These are phyloP conservation scores for Helleia helle DNA, from an alignment of 2,888 invertebrate species.

Conservation along the genomic window DNA sequence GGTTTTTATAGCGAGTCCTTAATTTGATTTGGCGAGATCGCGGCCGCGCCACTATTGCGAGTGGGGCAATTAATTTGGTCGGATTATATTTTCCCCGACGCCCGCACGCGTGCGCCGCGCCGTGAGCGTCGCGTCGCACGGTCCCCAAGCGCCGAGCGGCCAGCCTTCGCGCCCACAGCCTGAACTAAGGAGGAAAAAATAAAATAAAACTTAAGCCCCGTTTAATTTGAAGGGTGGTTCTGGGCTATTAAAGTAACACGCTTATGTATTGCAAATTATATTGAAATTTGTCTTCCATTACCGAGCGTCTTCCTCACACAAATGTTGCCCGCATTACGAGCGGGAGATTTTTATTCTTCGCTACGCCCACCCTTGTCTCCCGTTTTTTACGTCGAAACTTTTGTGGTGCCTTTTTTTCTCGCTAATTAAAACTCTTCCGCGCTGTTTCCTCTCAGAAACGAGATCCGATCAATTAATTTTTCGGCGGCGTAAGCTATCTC, in stretches of 20 bases:
- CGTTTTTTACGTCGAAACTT: conserved; percentile 68
- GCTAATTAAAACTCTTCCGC: conserved; percentile 74
- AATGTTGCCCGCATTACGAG: conserved; percentile 73
- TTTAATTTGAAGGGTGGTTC: conserved; percentile 76
- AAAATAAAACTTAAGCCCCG: conserved; percentile 74
- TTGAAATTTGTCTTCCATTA: conserved; percentile 76
- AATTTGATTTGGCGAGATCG: conserved; percentile 75
- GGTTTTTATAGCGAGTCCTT: conserved; percentile 74
- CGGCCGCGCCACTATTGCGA: conserved; percentile 67
- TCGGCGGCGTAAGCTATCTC: conserved; percentile 63
- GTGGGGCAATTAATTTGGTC: conserved; percentile 72
- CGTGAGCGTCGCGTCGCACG: conserved; percentile 25
- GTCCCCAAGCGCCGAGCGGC: conserved; percentile 34
- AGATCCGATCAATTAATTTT: conserved; percentile 74
- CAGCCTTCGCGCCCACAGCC: conserved; percentile 27
- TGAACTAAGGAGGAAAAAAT: conserved; percentile 65
- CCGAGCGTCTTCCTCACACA: conserved; percentile 72
- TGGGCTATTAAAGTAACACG: conserved; percentile 76
- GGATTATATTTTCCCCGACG: conserved; percentile 71
- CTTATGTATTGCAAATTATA: conserved; percentile 76
- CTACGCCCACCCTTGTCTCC: conserved; percentile 69
- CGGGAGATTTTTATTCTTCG: conserved; percentile 68
- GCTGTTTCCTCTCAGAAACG: conserved; percentile 69
- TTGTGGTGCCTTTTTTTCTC: conserved; percentile 67
- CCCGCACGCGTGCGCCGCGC: no score